Evolutionary conservation across 2,797 vertebrate genomes (phyloP).

Genomic region (Danio tinwini): DNA sequence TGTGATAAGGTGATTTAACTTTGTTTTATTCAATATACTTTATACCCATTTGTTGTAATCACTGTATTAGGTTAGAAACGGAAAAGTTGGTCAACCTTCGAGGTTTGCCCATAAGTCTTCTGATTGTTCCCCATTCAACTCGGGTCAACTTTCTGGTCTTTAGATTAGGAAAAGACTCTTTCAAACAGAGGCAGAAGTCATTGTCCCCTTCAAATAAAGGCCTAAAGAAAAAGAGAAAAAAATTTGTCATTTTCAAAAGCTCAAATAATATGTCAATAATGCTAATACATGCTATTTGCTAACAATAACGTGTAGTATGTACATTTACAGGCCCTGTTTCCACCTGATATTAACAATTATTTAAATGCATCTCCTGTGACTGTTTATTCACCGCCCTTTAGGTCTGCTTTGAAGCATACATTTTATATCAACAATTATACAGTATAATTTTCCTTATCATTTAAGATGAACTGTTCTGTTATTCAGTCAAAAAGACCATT

Average conservation of each 20-base stretch:
- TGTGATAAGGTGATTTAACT: too few species aligned
- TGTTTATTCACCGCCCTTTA: too few species aligned
- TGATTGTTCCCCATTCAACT: conserved; percentile 98
- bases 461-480: background rate
- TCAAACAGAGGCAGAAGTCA: conserved; percentile 98
- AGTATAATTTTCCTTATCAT: too few species aligned
- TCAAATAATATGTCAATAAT: too few species aligned
- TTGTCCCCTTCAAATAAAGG: conserved; percentile 99
- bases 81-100: conserved; percentile 80
- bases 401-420: too few species aligned
- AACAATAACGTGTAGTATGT: too few species aligned
- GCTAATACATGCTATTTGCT: too few species aligned
- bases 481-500: background rate
- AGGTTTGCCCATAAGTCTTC: conserved; percentile 97
- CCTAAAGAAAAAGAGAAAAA: conserved; percentile 69
- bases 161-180: conserved; percentile 96
- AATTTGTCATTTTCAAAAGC: background rate
- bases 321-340: too few species aligned
- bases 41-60: background rate
- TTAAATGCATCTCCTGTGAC: too few species aligned
- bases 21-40: background rate
- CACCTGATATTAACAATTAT: too few species aligned
- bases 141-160: conserved; percentile 96
- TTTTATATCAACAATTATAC: too few species aligned
- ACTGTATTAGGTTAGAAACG: background rate